A percentile compares a stretch with the other conserved stretches of the same genome.
Conservation (phyloP, 2,888 invertebrate species). For the Ophion costatus region DNA sequence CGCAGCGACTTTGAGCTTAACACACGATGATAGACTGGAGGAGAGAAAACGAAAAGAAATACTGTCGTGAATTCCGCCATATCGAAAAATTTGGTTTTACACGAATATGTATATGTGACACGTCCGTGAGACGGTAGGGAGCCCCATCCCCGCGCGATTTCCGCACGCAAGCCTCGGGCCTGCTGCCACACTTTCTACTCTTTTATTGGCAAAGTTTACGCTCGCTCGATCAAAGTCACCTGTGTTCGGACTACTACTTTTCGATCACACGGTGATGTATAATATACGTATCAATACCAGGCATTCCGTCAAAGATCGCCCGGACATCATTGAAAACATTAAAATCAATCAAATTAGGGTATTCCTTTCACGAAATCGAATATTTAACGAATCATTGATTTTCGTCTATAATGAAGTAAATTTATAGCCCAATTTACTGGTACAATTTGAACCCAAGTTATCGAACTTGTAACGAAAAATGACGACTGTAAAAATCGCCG, state of each 20-base stretch:
- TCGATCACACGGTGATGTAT: background rate
- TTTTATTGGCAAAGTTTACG: slow-evolving; percentile 63
- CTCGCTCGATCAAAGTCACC: slow-evolving; percentile 64
- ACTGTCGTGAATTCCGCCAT: slow-evolving; percentile 34
- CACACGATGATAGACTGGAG: background rate
- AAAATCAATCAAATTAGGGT: too few relatives aligned
- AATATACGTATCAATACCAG: background rate
- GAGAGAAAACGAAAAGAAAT: slow-evolving; percentile 37
- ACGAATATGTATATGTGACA: slow-evolving; percentile 6
- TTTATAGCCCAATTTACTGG: too few relatives aligned
- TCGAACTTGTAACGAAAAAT: too few relatives aligned
- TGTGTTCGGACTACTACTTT: slow-evolving; percentile 34
- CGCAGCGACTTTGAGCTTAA: background rate
- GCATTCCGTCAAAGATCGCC: too few relatives aligned
- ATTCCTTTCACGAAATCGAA: too few relatives aligned
- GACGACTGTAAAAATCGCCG: too few relatives aligned
- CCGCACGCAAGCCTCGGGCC: slow-evolving; percentile 36
- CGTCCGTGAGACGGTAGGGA: slow-evolving; percentile 2
- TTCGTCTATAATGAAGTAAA: too few relatives aligned
- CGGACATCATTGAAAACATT: too few relatives aligned
- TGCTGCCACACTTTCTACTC: slow-evolving; percentile 34
- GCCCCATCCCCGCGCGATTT: slow-evolving; percentile 30
- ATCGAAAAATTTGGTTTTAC: slow-evolving; percentile 35
- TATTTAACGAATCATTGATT: too few relatives aligned
- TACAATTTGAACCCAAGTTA: too few relatives aligned